phyloP scores from a whole-genome alignment of 2,113 vertebrate genomes.

The Vidua macroura region DNA sequence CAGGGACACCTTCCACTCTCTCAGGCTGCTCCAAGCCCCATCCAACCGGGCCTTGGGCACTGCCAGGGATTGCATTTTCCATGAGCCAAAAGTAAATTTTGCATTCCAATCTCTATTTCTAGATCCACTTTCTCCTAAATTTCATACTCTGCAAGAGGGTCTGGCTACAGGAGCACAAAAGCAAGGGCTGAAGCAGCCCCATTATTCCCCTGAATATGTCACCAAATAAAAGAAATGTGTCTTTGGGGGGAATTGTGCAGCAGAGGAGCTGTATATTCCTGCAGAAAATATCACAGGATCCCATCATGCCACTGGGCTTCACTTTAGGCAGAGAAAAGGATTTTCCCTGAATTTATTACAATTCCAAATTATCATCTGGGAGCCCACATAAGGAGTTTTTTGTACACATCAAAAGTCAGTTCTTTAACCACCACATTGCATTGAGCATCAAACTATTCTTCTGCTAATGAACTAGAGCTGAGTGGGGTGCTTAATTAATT shows the following conservation, averaged over 20 bases:
- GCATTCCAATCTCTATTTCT: not conserved
- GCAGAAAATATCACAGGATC: not conserved
- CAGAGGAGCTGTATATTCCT: not conserved
- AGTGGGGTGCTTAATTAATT: not conserved
- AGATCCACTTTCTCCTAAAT: not conserved
- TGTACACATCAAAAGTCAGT: not conserved
- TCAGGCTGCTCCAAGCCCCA: not conserved
- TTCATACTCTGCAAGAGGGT: not conserved
- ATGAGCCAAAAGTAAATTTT: not conserved
- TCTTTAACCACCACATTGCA: not conserved
- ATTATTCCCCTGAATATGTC: not conserved
- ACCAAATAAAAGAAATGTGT: not conserved
- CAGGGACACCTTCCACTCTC: not conserved
- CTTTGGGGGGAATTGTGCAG: not conserved
- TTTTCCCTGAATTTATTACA: not conserved
- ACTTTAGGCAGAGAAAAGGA: not conserved
- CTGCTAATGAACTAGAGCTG: not conserved
- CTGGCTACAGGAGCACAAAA: not conserved
- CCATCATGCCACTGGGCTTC: not conserved
- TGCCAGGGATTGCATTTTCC: not conserved
- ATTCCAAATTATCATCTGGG: not conserved
- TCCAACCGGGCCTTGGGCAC: not conserved
- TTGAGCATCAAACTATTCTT: not conserved
- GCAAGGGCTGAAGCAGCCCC: not conserved
- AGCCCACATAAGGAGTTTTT: fast-evolving